These are phyloP conservation scores for Drosophila rubida DNA, from an alignment of 2,888 invertebrate species.

Conservation along the genomic window DNA sequence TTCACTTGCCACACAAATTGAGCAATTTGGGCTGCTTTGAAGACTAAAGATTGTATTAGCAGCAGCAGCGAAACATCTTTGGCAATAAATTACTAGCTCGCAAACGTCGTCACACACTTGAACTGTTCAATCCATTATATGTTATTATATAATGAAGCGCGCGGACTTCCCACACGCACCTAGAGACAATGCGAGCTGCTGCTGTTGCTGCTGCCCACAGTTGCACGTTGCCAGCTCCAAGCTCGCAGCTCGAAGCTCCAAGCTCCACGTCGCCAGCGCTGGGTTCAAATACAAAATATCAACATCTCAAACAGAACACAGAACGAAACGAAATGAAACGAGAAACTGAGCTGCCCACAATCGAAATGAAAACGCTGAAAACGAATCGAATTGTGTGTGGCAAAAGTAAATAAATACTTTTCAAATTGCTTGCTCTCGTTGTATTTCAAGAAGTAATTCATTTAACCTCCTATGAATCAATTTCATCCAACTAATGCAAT, in stretches of 20 bases:
- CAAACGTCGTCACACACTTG: constrained; percentile 49
- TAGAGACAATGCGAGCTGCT: constrained; percentile 22
- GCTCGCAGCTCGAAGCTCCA: not conserved
- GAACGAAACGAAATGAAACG: constrained; percentile 4
- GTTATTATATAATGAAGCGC: constrained; percentile 58
- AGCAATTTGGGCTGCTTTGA: too few relatives aligned
- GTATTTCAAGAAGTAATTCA: constrained; percentile 8
- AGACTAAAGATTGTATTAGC: too few relatives aligned
- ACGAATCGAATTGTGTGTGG: constrained; percentile 35
- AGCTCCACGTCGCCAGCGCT: constrained; percentile 19
- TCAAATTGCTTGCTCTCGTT: not conserved
- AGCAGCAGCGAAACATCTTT: constrained; percentile 47
- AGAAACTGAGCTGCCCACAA: constrained; percentile 60
- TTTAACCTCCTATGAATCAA: constrained; percentile 13
- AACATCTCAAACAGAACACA: not conserved
- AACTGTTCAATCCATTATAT: constrained; percentile 58
- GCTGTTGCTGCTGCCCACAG: constrained; percentile 54
- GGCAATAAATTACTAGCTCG: constrained; percentile 59
- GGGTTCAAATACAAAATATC: constrained; percentile 34
- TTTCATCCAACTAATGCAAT: not conserved
- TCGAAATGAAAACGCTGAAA: constrained; percentile 59
- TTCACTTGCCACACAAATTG: too few relatives aligned
- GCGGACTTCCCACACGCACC: constrained; percentile 60
- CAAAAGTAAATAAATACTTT: constrained; percentile 28
- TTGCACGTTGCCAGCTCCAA: constrained; percentile 19